Evolutionary conservation across 2,888 invertebrate species (phyloP).

Genomic region (Zelleria hepariella): DNA sequence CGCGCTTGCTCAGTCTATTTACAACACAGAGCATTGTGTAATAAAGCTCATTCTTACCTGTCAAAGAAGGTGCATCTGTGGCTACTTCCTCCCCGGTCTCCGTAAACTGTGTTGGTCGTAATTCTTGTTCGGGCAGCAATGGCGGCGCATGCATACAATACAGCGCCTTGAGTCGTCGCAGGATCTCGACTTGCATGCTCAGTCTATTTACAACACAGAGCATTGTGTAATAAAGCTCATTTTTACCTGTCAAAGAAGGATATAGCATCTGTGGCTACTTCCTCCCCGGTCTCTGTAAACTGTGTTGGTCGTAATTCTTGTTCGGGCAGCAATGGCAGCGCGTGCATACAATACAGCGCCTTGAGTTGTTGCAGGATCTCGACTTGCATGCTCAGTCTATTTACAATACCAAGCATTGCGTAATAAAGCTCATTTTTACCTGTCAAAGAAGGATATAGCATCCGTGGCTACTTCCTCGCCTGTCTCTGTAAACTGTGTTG

Average conservation of each 20-base stretch:
- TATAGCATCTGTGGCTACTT: conserved; percentile 92
- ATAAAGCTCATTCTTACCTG: conserved; percentile 74
- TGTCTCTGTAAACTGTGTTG: conserved; percentile 75
- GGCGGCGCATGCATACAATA: too few relatives aligned
- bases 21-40: too few relatives aligned
- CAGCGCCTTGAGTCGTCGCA: too few relatives aligned
- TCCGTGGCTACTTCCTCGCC: conserved; percentile 94
- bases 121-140: too few relatives aligned
- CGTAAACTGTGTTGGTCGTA: too few relatives aligned
- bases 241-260: conserved; percentile 88
- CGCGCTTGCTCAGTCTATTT: too few relatives aligned
- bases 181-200: too few relatives aligned
- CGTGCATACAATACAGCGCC: conserved; percentile 90
- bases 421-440: too few relatives aligned
- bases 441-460: conserved; percentile 91
- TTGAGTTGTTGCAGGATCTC: conserved; percentile 87
- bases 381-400: too few relatives aligned
- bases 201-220: too few relatives aligned
- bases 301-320: conserved; percentile 78
- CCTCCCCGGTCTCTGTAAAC: conserved; percentile 83
- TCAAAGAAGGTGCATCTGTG: conserved; percentile 94
- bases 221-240: too few relatives aligned
- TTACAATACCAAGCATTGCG: too few relatives aligned
- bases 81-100: conserved; percentile 89
- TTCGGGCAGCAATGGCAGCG: conserved; percentile 83